Conservation (phyloP, 2,797 vertebrate genomes). For the Coregonus sp. region DNA sequence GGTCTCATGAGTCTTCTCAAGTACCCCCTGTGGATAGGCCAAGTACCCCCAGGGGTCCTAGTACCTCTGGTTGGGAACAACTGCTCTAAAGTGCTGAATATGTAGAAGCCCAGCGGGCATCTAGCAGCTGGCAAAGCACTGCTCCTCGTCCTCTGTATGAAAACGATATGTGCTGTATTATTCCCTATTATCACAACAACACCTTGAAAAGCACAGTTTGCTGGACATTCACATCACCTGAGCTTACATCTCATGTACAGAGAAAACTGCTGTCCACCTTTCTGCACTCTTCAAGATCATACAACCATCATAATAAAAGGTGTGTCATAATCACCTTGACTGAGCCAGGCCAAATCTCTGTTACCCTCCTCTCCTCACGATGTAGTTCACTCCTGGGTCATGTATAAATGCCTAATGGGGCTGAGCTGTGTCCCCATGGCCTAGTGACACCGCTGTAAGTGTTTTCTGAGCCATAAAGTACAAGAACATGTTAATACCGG, state of each 20-base stretch:
- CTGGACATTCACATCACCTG: not conserved
- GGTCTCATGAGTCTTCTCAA: too few relatives aligned
- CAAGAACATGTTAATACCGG: slow-evolving; percentile 29
- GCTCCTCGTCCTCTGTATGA: not conserved
- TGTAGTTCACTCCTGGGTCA: slow-evolving; percentile 2
- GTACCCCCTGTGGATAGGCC: too few relatives aligned
- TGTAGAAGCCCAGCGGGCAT: too few relatives aligned
- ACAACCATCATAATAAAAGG: not conserved
- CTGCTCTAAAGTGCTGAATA: too few relatives aligned
- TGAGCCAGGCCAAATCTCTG: not conserved
- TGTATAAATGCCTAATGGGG: not conserved
- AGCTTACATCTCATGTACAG: not conserved
- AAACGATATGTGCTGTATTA: not conserved
- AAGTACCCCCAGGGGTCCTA: too few relatives aligned
- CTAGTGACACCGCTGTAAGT: not conserved
- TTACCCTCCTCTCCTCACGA: not conserved
- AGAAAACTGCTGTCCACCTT: too few relatives aligned
- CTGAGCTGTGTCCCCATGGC: not conserved
- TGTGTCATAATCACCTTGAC: not conserved
- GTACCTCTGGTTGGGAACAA: not conserved
- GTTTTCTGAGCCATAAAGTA: slow-evolving; percentile 32
- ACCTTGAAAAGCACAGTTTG: not conserved
- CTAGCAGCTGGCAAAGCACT: not conserved
- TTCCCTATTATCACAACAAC: not conserved
- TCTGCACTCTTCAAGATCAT: not conserved